Base-by-base conservation (phyloP, 2,797 vertebrate species). In the Schizothorax lantsangensis region DNA sequence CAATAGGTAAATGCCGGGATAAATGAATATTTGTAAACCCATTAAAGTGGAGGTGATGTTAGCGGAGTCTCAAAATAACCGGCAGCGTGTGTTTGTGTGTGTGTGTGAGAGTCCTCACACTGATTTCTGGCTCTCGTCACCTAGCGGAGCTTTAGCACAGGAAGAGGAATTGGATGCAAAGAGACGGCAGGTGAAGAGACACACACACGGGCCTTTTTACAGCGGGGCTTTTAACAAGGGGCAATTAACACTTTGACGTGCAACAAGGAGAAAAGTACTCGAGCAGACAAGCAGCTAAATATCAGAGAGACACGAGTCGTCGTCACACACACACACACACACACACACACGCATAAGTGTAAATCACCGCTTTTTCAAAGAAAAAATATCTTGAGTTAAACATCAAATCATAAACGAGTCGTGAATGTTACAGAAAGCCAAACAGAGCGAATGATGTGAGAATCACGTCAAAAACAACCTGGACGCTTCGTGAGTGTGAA, bases 201-300 rank as follows among this genome's bases (percentile, higher is more conserved):
- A 88, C 89, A 85, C 47, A 75, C 81, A 83, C 43, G 66, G 77
- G 88, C 86, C 79, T 89, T 90, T 89, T 86, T 87, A 85, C 78
- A 79, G 81, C 64, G 73, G 82, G 59, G 85, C 86, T 88, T 88
- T 89, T 90, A 89, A 91, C 89, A 89, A 88, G 88, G 83, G 89
- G 90, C 90, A 92, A 92, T 91, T 91, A 92, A 91, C 91, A 88
- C 89, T 87, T 86, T 86, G 85, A 91, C 89, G 86, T 86, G 74
- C 88, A 85, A 88, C 89, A 90, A 89, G 82, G 84, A 90, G 89
- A 87, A 54, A 81, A 87, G 84, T 74, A 68, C 89, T 89, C 84
- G 26, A 88, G 83, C 81, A 90, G 86, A 89, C 91, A 89, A 83
- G 90, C 85, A 88, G 78, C 86, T 81, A 89, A 88, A 88, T 85